Percentiles rank a stretch among this genome's conserved stretches.
phyloP scores from a whole-genome alignment of 1,140 invertebrate species.

The Papilio dardanus region DNA sequence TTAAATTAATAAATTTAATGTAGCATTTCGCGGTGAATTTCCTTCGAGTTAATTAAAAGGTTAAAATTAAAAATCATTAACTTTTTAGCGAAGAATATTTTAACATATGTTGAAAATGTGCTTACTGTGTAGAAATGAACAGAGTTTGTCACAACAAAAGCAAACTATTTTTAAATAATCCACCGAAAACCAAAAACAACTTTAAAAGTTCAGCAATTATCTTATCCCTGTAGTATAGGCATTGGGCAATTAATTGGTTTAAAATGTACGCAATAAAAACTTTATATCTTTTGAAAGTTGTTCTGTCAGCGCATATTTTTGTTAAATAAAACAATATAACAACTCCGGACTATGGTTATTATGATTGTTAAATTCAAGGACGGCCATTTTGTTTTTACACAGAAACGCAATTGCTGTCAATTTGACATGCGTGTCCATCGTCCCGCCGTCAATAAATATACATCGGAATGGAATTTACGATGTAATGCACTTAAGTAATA shows the following conservation, averaged over 20 bases:
- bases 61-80: background rate
- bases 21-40: background rate
- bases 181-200: background rate
- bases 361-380: slow-evolving; percentile 34
- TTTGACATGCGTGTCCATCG: slow-evolving; percentile 23
- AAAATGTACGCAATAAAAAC: slow-evolving; percentile 9
- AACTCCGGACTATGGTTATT: slow-evolving; percentile 26
- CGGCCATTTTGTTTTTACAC: slow-evolving; percentile 26
- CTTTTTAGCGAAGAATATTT: too few relatives aligned
- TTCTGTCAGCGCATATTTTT: slow-evolving; percentile 20
- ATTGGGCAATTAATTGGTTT: background rate
- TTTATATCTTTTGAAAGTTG: slow-evolving; percentile 29
- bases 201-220: slow-evolving; percentile 5
- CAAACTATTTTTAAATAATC: background rate
- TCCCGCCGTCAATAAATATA: slow-evolving; percentile 1
- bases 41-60: background rate
- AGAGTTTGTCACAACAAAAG: background rate
- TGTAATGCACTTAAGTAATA: background rate
- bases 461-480: background rate
- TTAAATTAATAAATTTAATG: too few relatives aligned
- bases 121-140: background rate
- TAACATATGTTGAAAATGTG: background rate
- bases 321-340: slow-evolving; percentile 21
- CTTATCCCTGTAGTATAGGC: background rate
- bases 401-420: slow-evolving; percentile 21